phyloP scores from a whole-genome alignment of 1,140 invertebrate species.

The Cydia amplana region DNA sequence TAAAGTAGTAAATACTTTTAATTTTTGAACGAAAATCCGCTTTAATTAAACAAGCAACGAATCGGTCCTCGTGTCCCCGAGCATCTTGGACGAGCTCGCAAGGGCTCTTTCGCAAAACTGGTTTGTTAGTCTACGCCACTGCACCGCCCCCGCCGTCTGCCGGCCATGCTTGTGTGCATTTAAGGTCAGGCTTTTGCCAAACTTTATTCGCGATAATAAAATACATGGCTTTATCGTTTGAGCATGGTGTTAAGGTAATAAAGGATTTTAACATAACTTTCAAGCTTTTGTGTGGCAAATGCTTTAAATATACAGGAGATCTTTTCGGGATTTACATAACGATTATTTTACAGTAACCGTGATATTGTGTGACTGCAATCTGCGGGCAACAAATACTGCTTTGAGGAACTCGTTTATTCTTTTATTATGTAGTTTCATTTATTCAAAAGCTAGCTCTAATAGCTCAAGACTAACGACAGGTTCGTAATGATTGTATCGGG shows the following conservation, averaged over 20 bases:
- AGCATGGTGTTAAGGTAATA: background rate
- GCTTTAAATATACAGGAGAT: background rate
- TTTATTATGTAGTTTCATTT: too few relatives aligned
- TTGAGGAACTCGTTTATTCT: too few relatives aligned
- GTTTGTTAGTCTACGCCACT: slow-evolving; percentile 19
- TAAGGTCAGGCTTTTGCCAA: slow-evolving; percentile 25
- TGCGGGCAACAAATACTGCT: too few relatives aligned
- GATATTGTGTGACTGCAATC: background rate
- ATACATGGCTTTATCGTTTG: background rate
- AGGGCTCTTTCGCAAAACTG: slow-evolving; percentile 64
- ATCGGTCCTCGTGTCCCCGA: slow-evolving; percentile 46
- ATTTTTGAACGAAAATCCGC: slow-evolving; percentile 26
- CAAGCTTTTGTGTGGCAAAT: background rate
- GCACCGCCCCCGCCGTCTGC: slow-evolving; percentile 27
- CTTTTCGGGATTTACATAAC: background rate
- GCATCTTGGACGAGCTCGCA: slow-evolving; percentile 48
- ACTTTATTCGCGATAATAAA: background rate
- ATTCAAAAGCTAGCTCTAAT: too few relatives aligned
- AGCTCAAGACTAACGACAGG: too few relatives aligned
- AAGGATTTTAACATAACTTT: background rate
- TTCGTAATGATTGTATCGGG: too few relatives aligned
- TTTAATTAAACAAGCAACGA: slow-evolving; percentile 52
- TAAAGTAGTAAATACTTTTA: background rate
- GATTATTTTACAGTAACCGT: background rate
- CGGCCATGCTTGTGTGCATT: slow-evolving; percentile 18